Base-by-base conservation (phyloP, 2,797 vertebrate genomes). In the Monodelphis domestica region DNA sequence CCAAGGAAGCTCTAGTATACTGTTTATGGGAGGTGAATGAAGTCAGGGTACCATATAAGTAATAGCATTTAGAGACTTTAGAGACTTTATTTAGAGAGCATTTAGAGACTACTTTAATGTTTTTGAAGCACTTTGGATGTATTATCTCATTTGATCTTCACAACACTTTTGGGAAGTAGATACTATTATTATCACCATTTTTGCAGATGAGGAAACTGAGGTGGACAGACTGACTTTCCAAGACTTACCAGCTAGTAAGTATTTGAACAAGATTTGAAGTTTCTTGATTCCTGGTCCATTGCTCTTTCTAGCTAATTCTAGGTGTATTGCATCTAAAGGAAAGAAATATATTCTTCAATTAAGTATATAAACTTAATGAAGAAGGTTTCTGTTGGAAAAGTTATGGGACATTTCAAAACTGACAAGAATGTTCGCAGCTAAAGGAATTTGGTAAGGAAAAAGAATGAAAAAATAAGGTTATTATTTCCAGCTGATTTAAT, bases 1-100 rank as follows among this genome's bases (percentile, higher is more conserved):
- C 87, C 54, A 30, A 63, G 1, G 63, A 78, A 78, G 21, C 63
- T 93, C 70, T 33, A 94, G 38, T 17, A 90, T 88, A 95, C 54
- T 38, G 2, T 26, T 29, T 29, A 63, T 51, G 45, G 45, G 26
- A 84, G 50, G 89, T 29, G 87, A 91, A 33, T 63, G 30, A 78
- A 6, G 6, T 45, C 21, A 78, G n/a, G 63, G 63, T 38, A 78
- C 17, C 17, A 78, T 38, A 78, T 78, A 70, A 70, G n/a, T 38
- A 70, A 15, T 45, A 38, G 14, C 5, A n/a, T 70, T 70, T 70
- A 0, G 14, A 70, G 59, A n/a, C n/a, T 70, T n/a, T n/a, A n/a
- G n/a, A n/a, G n/a, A n/a, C n/a, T n/a, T n/a, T n/a, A n/a, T n/a
- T n/a, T n/a, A n/a, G n/a, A n/a, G n/a, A 38, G 14, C 5, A n/a